These are phyloP conservation scores for Chlorodrepanis virens DNA, from an alignment of 2,113 vertebrate genomes.

Conservation along the genomic window DNA sequence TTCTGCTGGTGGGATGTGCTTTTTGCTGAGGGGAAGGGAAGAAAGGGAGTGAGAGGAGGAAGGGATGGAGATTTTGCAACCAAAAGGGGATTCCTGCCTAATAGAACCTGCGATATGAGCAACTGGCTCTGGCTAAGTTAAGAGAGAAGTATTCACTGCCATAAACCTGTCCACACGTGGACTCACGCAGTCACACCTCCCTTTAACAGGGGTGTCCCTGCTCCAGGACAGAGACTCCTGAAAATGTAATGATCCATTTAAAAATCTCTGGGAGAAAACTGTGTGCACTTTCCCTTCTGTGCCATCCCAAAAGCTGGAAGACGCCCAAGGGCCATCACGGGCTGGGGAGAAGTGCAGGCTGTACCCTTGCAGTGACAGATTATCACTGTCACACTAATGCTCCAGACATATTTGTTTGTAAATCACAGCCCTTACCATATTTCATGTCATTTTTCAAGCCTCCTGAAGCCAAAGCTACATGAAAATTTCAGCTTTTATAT, in stretches of 20 bases:
- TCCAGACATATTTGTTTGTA: background rate
- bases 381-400: background rate
- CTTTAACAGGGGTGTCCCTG: background rate
- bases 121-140: background rate
- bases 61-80: background rate
- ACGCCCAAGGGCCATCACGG: background rate
- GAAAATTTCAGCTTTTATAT: background rate
- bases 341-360: background rate
- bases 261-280: background rate
- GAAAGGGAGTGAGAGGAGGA: background rate
- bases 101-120: background rate
- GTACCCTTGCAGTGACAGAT: background rate
- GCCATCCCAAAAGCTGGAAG: background rate
- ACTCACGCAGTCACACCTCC: background rate
- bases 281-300: background rate
- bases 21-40: background rate
- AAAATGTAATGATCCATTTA: background rate
- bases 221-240: background rate
- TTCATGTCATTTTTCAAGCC: background rate
- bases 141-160: background rate
- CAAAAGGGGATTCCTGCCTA: background rate
- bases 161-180: background rate
- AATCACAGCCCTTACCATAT: background rate
- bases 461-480: background rate
- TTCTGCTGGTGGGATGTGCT: background rate